Evolutionary conservation across 2,797 vertebrate genomes (phyloP).

Genomic region (Loris lydekkerianus): DNA sequence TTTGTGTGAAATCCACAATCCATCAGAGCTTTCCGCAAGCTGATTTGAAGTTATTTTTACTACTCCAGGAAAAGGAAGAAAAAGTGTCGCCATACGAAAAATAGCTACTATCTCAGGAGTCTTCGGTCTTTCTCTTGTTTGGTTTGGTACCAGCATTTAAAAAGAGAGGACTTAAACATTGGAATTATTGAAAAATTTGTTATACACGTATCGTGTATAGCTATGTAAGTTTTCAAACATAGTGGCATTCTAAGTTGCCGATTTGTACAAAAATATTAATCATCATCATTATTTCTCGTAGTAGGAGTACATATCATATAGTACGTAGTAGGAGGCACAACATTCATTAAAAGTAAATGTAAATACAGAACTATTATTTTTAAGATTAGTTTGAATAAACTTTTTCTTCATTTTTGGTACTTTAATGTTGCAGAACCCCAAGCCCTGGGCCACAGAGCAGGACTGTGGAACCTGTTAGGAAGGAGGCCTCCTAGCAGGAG

Average conservation of each 20-base stretch:
- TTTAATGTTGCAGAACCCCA: not conserved
- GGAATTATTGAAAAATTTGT: not conserved
- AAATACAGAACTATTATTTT: conserved; percentile 1
- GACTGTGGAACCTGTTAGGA: too few relatives aligned
- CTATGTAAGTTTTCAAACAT: not conserved
- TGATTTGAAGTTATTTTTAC: conserved; percentile 70
- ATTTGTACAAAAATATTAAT: not conserved
- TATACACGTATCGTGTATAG: not conserved
- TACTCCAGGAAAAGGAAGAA: not conserved
- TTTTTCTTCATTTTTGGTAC: not conserved
- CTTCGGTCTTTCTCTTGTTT: not conserved
- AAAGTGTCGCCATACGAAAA: not conserved
- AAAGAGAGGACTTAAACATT: not conserved
- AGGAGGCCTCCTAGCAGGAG: too few relatives aligned
- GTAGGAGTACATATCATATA: too few relatives aligned
- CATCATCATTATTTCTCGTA: not conserved
- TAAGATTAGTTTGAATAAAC: not conserved
- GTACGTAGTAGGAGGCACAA: not conserved
- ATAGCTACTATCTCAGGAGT: not conserved
- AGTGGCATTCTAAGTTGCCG: not conserved
- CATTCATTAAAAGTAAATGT: conserved; percentile 11
- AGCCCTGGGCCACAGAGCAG: too few relatives aligned
- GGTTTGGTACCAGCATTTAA: not conserved
- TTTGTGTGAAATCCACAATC: conserved; percentile 63
- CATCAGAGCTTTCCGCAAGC: conserved; percentile 25